Percentiles rank a stretch among this genome's conserved stretches.
phyloP scores from a whole-genome alignment of 1,140 invertebrate genomes.

The Neuroterus valhalla region DNA sequence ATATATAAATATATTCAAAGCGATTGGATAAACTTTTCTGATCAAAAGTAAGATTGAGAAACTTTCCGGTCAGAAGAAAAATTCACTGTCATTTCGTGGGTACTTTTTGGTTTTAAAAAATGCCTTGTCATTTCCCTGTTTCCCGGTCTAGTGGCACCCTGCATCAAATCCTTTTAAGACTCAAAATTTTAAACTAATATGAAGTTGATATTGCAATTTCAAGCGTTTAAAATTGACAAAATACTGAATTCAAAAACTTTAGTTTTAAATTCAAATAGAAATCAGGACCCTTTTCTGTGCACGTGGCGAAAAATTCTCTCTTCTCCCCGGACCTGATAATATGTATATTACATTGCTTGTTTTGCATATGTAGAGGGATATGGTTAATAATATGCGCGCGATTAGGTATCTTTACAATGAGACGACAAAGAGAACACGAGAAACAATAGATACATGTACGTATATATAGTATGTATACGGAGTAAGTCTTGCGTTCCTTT shows the following conservation, averaged over 20 bases:
- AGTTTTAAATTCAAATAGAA: background rate
- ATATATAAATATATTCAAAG: no score
- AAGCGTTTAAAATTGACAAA: background rate
- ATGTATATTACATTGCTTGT: constrained; percentile 11
- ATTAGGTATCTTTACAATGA: constrained; percentile 48
- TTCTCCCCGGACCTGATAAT: constrained; percentile 31
- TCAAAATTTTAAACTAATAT: no score
- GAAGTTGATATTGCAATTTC: no score
- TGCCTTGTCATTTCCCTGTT: no score
- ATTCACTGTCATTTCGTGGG: no score
- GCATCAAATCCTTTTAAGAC: no score
- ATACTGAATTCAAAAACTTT: constrained; percentile 2
- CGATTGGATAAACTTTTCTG: no score
- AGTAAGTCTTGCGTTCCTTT: constrained; percentile 18
- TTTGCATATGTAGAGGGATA: constrained; percentile 13
- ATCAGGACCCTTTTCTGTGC: constrained; percentile 12
- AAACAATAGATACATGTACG: constrained; percentile 48
- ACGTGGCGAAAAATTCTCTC: constrained; percentile 1
- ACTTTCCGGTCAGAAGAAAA: no score
- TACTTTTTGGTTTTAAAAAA: no score
- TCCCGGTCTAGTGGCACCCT: no score
- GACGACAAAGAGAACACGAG: constrained; percentile 34
- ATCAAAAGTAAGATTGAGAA: no score
- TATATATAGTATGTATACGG: constrained; percentile 57
- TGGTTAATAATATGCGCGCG: constrained; percentile 47